These are phyloP conservation scores for Dryobotodes eremita DNA, from an alignment of 2,888 invertebrate species.

Conservation along the genomic window DNA sequence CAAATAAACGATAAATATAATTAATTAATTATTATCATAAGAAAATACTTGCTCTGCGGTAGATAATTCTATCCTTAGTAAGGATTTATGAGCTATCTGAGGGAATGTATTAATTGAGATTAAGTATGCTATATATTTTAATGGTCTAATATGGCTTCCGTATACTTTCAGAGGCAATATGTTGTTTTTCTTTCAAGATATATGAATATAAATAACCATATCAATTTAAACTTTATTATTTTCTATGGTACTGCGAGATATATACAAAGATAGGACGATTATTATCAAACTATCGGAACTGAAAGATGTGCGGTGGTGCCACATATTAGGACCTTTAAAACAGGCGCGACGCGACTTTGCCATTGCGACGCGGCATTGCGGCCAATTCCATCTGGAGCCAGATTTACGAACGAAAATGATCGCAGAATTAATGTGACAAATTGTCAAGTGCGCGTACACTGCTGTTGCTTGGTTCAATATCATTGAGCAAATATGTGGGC, in stretches of 20 bases:
- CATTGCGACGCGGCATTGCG: not conserved
- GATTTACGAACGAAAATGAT: not conserved
- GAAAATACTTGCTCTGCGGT: slow-evolving; percentile 49
- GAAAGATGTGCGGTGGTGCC: not conserved
- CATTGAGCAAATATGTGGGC: not conserved
- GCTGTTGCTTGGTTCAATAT: too few relatives aligned
- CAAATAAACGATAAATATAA: slow-evolving; percentile 53
- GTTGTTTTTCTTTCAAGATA: not conserved
- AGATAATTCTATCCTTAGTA: slow-evolving; percentile 34
- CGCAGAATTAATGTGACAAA: not conserved
- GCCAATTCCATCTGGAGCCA: too few relatives aligned
- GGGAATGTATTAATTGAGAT: slow-evolving; percentile 57
- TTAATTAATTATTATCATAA: slow-evolving; percentile 55
- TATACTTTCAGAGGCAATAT: not conserved
- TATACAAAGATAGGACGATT: not conserved
- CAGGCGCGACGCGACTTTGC: too few relatives aligned
- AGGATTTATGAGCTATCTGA: slow-evolving; percentile 47
- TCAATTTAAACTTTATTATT: not conserved
- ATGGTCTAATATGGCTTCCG: slow-evolving; percentile 31
- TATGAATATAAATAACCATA: not conserved
- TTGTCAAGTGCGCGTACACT: not conserved
- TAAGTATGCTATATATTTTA: slow-evolving; percentile 43
- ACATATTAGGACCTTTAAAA: not conserved
- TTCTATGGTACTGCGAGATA: not conserved
- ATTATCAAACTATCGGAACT: not conserved